Evolutionary conservation across 2,113 vertebrate species (phyloP), one percentile per base, ranked within the genome.

Genomic region (Monopterus albus): DNA sequence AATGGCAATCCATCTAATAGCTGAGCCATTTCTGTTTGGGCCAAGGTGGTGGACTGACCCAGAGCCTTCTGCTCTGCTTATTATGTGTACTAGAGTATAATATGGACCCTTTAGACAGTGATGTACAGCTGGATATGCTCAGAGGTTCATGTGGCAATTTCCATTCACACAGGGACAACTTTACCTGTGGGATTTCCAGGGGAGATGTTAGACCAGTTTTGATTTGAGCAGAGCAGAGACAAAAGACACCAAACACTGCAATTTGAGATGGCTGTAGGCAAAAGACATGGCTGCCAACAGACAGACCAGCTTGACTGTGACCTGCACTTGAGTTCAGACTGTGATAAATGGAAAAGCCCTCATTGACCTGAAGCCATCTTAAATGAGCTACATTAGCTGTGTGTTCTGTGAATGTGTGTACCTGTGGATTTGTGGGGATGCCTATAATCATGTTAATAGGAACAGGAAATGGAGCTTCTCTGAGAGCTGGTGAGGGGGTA

Each of bases 371-470:
- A 35, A 39, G 85, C 89, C 88, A 90, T 83, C 53, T 84, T 80
- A 68, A 89, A 88, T 91, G 71, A 84, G 75, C 85, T 66, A 81
- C 85, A 86, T 85, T 72, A 75, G 36, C 46, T 68, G 1, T 68
- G 38, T 63, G 53, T 52, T 43, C 13, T 62, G 45, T 78, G 59
- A 67, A 57, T 26, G 58, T 50, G 82, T 68, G 70, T 50, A 64
- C 57, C 51, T 79, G 59, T 51, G 53, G 60, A 78, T 81, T 83
- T 83, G 45, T 67, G 68, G 69, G 57, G 45, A 67, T 67, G 55
- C 85, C 40, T 50, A 49, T 88, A 91, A 91, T 87, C 71, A 82
- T 74, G 72, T 84, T 88, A 87, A 88, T 81, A 77, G 72, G 65
- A 75, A 75, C 75, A 85, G 87, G 84, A 91, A 84, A 87, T 86